phyloP scores from a whole-genome alignment of 1,140 invertebrate species.

The Drosophila melanogaster region DNA sequence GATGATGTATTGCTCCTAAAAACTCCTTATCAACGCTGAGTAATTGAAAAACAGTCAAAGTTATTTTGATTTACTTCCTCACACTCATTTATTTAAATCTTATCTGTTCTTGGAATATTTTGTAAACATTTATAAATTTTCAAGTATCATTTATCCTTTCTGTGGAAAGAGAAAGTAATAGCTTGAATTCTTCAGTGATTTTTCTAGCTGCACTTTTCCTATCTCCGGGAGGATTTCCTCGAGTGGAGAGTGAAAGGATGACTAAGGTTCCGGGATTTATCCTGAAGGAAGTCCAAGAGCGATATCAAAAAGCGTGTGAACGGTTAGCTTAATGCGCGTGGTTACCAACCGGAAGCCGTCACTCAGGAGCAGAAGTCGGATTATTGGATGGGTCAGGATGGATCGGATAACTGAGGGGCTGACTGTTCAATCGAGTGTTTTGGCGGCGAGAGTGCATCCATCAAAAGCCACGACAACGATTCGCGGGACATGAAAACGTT shows the following conservation, averaged over 20 bases:
- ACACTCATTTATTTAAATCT: too few relatives aligned
- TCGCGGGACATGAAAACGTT: conserved; percentile 63
- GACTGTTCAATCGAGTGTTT: conserved; percentile 55
- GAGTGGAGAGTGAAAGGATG: conserved; percentile 2
- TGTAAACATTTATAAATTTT: too few relatives aligned
- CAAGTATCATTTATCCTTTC: too few relatives aligned
- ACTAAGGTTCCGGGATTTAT: conserved; percentile 28
- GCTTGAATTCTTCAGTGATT: not conserved
- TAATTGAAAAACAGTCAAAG: too few relatives aligned
- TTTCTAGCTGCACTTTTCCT: not conserved
- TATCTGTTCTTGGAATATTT: too few relatives aligned
- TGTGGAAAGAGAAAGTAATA: too few relatives aligned
- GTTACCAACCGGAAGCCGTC: conserved; percentile 22
- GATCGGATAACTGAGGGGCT: not conserved
- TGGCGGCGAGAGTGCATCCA: conserved; percentile 61
- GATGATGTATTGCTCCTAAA: too few relatives aligned
- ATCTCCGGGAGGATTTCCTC: conserved; percentile 5
- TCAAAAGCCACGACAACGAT: conserved; percentile 61
- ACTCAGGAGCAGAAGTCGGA: conserved; percentile 7
- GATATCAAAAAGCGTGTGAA: conserved; percentile 47
- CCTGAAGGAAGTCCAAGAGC: conserved; percentile 40
- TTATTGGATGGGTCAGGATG: not conserved
- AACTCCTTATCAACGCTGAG: too few relatives aligned
- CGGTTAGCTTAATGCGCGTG: conserved; percentile 9
- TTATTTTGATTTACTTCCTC: too few relatives aligned